Percentiles rank a stretch among this genome's conserved stretches.
phyloP scores from a whole-genome alignment of 2,888 invertebrate species.

The Chloromyia formosa region DNA sequence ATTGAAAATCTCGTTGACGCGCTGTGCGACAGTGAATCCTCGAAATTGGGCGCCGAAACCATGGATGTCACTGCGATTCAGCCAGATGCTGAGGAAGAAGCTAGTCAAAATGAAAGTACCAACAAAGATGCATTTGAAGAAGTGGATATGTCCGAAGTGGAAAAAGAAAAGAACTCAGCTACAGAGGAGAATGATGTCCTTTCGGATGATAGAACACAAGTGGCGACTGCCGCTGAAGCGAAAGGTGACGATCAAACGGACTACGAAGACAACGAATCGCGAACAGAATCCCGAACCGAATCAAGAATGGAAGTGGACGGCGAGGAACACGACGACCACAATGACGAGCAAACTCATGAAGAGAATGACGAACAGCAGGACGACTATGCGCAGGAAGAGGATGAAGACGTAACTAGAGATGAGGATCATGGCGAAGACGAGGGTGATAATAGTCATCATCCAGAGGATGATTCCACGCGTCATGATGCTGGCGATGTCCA shows the following conservation, averaged over 20 bases:
- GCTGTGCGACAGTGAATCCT: conserved; percentile 49
- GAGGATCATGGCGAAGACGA: conserved; percentile 53
- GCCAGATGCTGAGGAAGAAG: conserved; percentile 50
- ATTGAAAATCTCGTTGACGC: conserved; percentile 45
- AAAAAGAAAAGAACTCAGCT: conserved; percentile 54
- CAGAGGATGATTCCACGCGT: conserved; percentile 12
- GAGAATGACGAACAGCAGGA: neutral
- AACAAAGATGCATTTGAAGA: conserved; percentile 53
- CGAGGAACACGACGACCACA: neutral
- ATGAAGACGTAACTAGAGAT: conserved; percentile 51
- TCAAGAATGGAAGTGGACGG: conserved; percentile 4
- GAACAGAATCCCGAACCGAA: conserved; percentile 11
- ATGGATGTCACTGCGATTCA: conserved; percentile 53
- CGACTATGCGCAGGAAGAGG: conserved; percentile 36
- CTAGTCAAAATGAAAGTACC: conserved; percentile 26
- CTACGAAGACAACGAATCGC: conserved; percentile 44
- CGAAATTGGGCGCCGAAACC: conserved; percentile 53
- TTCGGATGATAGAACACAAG: conserved; percentile 54
- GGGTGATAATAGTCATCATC: conserved; percentile 47
- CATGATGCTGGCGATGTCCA: conserved; percentile 50
- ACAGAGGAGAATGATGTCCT: conserved; percentile 55
- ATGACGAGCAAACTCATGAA: conserved; percentile 41
- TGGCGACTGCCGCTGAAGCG: conserved; percentile 54
- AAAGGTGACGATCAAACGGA: conserved; percentile 48
- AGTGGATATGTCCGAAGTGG: conserved; percentile 53